These are phyloP conservation scores for Merluccius polli DNA, from an alignment of 2,797 vertebrate genomes.

Conservation along the genomic window DNA sequence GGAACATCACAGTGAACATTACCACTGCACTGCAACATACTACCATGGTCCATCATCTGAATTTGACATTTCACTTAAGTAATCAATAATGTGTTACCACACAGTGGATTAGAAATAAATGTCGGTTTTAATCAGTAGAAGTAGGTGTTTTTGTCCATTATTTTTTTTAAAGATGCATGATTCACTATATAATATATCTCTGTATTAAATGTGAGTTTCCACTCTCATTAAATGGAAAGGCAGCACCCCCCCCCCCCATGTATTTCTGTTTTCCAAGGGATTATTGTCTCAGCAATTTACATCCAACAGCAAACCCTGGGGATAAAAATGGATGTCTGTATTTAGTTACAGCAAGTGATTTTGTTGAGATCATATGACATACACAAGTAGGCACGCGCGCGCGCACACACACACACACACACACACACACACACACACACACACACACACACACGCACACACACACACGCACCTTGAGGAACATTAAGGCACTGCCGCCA, in stretches of 20 bases:
- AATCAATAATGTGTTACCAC: neutral
- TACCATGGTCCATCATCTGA: neutral
- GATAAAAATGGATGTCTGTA: neutral
- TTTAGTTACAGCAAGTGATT: slow-evolving; percentile 2
- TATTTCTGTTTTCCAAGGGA: neutral
- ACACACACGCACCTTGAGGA: neutral
- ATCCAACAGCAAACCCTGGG: neutral
- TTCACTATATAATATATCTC: neutral
- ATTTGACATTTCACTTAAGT: neutral
- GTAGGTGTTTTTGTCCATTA: neutral
- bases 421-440: slow-evolving; percentile 1
- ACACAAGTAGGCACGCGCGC: neutral
- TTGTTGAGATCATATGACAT: neutral
- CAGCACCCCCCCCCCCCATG: neutral
- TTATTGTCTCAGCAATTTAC: neutral
- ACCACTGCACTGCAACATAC: neutral
- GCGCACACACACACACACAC: neutral
- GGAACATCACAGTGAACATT: neutral
- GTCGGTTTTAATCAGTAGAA: neutral
- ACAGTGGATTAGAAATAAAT: neutral
- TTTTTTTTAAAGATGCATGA: neutral
- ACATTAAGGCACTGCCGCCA: neutral
- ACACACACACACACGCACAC: neutral
- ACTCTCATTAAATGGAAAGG: neutral
- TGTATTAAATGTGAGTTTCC: neutral